phyloP scores from a whole-genome alignment of 2,113 vertebrate species.

The Laticauda laticaudata region DNA sequence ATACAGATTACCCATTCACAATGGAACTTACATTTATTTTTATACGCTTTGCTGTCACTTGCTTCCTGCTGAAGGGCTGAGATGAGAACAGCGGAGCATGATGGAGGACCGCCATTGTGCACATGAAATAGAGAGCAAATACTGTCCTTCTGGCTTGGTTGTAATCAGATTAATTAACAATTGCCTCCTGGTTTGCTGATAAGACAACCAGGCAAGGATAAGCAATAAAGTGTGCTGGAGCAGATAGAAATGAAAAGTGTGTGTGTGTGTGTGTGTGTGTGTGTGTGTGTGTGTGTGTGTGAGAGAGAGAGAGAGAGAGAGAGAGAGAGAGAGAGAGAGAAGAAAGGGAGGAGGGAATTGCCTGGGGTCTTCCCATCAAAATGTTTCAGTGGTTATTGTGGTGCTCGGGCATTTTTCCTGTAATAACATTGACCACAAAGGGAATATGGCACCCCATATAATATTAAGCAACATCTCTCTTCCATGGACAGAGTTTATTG shows the following conservation, averaged over 20 bases:
- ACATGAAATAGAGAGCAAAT: conserved; percentile 6
- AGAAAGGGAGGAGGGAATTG: not conserved
- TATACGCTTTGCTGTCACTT: not conserved
- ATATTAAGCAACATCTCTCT: conserved; percentile 5
- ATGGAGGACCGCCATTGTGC: conserved; percentile 5
- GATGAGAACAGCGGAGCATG: conserved; percentile 13
- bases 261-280: too few species aligned
- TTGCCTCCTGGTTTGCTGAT: conserved; percentile 16
- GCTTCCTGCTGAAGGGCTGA: conserved; percentile 23
- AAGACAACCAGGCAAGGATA: conserved; percentile 29
- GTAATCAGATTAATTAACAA: conserved; percentile 47
- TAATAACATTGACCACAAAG: not conserved
- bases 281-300: not conserved
- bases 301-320: not conserved
- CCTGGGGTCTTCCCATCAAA: conserved; percentile 30
- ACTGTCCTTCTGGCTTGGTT: conserved; percentile 22
- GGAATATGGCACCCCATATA: not conserved
- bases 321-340: too few species aligned
- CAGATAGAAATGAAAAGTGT: conserved; percentile 35
- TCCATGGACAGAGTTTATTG: not conserved
- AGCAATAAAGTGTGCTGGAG: conserved; percentile 15
- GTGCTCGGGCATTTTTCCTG: not conserved
- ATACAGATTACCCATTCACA: conserved; percentile 32
- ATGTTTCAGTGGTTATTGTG: conserved; percentile 12
- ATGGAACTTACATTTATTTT: conserved; percentile 21